Conservation (phyloP, 2,113 vertebrate genomes). For the Chloropsis hardwickii region DNA sequence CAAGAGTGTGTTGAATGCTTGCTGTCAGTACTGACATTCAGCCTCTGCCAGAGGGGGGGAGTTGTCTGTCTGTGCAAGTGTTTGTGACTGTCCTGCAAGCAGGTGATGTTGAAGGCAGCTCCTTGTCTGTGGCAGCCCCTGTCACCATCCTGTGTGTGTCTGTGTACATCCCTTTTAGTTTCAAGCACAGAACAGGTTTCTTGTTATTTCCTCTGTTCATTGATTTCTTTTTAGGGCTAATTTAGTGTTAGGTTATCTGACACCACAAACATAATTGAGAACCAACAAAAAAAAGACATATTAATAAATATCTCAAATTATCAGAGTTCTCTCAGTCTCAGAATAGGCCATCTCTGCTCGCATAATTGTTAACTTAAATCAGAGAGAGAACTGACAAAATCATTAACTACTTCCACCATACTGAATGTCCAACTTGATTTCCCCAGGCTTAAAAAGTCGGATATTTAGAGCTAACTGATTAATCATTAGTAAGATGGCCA, state of each 20-base stretch:
- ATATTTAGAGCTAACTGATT: not conserved
- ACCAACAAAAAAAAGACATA: not conserved
- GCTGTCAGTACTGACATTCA: not conserved
- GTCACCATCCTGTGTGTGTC: not conserved
- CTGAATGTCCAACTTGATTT: not conserved
- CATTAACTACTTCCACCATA: not conserved
- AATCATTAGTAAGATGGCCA: not conserved
- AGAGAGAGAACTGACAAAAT: not conserved
- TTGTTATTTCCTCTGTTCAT: not conserved
- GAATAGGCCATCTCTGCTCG: not conserved
- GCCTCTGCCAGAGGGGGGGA: rapidly evolving
- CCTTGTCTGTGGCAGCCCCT: not conserved
- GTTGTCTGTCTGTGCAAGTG: not conserved
- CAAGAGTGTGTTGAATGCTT: no score
- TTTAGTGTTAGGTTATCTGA: not conserved
- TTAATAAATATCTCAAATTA: not conserved
- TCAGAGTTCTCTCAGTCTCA: not conserved
- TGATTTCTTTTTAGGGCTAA: not conserved
- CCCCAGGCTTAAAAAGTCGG: not conserved
- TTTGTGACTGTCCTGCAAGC: not conserved
- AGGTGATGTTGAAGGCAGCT: not conserved
- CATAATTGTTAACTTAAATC: not conserved
- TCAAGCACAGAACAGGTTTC: not conserved
- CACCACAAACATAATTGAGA: not conserved
- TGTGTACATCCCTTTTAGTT: not conserved